Percentiles rank a stretch among this genome's conserved stretches.
These are phyloP conservation scores for Zonotrichia albicollis DNA, from an alignment of 2,797 vertebrate genomes.

Conservation along the genomic window DNA sequence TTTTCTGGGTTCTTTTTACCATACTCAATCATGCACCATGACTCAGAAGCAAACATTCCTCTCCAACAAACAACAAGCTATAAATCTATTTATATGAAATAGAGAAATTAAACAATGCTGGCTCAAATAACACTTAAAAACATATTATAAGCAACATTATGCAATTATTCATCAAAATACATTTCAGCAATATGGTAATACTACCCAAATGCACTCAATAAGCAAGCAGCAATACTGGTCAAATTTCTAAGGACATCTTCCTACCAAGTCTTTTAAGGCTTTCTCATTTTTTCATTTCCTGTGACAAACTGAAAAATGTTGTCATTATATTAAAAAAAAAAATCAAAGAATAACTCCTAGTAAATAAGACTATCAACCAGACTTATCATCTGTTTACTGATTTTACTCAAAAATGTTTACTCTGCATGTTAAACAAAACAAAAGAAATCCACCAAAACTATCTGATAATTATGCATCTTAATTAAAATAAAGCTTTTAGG, in stretches of 20 bases:
- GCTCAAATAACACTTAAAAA: not conserved
- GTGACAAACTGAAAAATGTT: not conserved
- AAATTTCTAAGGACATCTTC: not conserved
- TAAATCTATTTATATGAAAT: not conserved
- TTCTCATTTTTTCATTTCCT: not conserved
- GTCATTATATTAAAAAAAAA: not conserved
- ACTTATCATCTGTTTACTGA: not conserved
- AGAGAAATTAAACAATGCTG: not conserved
- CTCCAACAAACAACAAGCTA: not conserved
- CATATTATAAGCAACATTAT: not conserved
- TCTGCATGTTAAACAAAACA: not conserved
- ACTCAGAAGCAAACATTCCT: not conserved
- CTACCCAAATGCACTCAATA: not conserved
- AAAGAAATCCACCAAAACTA: not conserved
- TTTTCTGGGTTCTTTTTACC: not conserved
- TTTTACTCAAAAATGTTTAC: not conserved
- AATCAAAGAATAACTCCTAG: not conserved
- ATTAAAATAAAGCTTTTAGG: not conserved
- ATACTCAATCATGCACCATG: not conserved
- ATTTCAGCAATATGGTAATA: not conserved
- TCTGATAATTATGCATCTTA: not conserved
- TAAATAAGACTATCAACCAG: not conserved
- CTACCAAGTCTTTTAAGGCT: not conserved
- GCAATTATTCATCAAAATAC: not conserved
- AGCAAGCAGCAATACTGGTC: not conserved